phyloP scores from a whole-genome alignment of 2,113 vertebrate species.

The Odobenus rosmarus region DNA sequence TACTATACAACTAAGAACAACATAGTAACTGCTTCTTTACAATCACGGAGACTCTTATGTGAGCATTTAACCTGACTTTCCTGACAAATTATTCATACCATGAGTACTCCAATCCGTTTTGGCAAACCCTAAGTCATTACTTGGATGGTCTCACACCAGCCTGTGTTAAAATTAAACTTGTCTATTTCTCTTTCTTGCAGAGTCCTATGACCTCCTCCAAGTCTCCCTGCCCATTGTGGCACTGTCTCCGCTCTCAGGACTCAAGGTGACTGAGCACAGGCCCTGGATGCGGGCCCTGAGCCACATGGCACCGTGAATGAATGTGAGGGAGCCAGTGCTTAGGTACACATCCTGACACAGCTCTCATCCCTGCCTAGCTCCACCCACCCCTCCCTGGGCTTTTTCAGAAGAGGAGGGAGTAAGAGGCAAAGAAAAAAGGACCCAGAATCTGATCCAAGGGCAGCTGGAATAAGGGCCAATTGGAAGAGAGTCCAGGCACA shows the following conservation, averaged over 20 bases:
- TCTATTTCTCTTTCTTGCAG: constrained; percentile 18
- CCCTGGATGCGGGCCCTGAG: neutral
- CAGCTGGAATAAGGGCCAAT: constrained; percentile 5
- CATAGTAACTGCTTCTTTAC: neutral
- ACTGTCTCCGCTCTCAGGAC: neutral
- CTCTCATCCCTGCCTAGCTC: neutral
- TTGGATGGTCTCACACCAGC: neutral
- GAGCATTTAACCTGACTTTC: neutral
- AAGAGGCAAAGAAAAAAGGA: constrained; percentile 1
- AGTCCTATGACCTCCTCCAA: neutral
- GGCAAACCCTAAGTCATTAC: constrained; percentile 16
- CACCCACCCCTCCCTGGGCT: neutral
- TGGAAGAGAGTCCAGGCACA: constrained; percentile 29
- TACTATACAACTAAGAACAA: neutral
- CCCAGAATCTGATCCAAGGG: neutral
- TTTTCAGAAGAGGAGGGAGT: neutral
- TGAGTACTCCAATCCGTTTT: neutral
- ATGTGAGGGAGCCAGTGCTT: constrained; percentile 51
- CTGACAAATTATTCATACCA: neutral
- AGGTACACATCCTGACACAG: constrained; percentile 44
- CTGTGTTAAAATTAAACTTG: constrained; percentile 48
- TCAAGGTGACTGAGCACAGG: constrained; percentile 44
- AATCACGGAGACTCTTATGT: neutral
- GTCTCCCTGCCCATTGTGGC: neutral
- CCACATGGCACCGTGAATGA: constrained; percentile 50